These are phyloP conservation scores for Caenorhabditis remanei DNA, from an alignment of 1,140 invertebrate genomes.

Conservation along the genomic window DNA sequence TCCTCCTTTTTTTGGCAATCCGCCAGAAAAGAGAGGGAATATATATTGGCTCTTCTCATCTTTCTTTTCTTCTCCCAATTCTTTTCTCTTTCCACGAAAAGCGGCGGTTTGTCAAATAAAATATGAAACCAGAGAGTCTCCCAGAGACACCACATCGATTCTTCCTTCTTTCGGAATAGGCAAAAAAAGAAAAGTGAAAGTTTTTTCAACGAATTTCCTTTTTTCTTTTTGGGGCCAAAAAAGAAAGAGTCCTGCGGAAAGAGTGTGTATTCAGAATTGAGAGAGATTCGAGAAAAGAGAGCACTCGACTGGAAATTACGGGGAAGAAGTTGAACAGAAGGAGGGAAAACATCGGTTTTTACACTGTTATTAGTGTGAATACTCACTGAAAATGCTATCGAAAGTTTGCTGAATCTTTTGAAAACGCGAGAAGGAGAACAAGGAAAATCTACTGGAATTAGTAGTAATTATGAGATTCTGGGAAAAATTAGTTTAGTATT, in stretches of 20 bases:
- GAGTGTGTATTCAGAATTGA: not conserved
- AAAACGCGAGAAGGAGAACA: no score
- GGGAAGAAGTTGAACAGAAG: not conserved
- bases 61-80: not conserved
- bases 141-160: slow-evolving; percentile 35
- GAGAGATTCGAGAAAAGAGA: not conserved
- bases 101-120: slow-evolving; percentile 48
- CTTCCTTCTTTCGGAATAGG: not conserved
- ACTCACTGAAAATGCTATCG: not conserved
- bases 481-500: no score
- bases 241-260: not conserved
- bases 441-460: no score
- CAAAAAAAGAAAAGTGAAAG: slow-evolving; percentile 39
- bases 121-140: slow-evolving; percentile 56
- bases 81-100: not conserved
- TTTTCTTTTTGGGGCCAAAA: slow-evolving; percentile 27
- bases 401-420: no score
- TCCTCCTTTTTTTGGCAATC: not conserved
- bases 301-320: slow-evolving; percentile 52
- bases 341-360: not conserved
- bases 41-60: not conserved
- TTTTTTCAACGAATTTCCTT: slow-evolving; percentile 50
- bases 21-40: not conserved
- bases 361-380: slow-evolving; percentile 21
- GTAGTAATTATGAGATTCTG: no score